Conservation (phyloP, 1,140 invertebrate species). For the Oreohelix idahoensis region DNA sequence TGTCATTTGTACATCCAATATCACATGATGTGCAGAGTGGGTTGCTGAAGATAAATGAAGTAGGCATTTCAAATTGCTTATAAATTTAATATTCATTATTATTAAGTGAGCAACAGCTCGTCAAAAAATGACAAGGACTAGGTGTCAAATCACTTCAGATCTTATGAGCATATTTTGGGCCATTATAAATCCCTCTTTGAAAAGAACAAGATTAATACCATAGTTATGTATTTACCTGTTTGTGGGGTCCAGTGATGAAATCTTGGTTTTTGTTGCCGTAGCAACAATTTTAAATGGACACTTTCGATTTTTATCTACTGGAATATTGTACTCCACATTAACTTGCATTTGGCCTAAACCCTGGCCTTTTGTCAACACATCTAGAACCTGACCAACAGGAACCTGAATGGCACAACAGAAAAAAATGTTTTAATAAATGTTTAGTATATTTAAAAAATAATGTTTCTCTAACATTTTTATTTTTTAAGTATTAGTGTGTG, state of each 20-base stretch:
- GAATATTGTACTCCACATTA: constrained; percentile 46
- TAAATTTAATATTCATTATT: not conserved
- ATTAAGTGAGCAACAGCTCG: no score
- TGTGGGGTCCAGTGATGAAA: not conserved
- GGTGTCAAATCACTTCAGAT: no score
- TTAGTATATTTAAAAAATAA: no score
- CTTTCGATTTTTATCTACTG: constrained; percentile 40
- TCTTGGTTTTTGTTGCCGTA: not conserved
- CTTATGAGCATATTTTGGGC: no score
- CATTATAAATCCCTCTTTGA: no score
- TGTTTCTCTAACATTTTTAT: no score
- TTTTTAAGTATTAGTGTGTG: no score
- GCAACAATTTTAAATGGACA: constrained; percentile 38
- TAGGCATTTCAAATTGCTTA: not conserved
- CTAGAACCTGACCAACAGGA: constrained; percentile 38
- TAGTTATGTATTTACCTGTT: not conserved
- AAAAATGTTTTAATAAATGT: not conserved
- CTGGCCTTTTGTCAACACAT: constrained; percentile 40
- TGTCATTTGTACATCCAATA: not conserved
- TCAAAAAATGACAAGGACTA: no score
- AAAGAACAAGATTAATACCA: not conserved
- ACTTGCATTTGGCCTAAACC: constrained; percentile 49
- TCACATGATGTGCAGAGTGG: not conserved
- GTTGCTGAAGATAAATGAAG: not conserved
- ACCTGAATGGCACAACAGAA: constrained; percentile 26